These are phyloP conservation scores for Sminthurinus aureus DNA, from an alignment of 2,888 invertebrate species.

Conservation along the genomic window DNA sequence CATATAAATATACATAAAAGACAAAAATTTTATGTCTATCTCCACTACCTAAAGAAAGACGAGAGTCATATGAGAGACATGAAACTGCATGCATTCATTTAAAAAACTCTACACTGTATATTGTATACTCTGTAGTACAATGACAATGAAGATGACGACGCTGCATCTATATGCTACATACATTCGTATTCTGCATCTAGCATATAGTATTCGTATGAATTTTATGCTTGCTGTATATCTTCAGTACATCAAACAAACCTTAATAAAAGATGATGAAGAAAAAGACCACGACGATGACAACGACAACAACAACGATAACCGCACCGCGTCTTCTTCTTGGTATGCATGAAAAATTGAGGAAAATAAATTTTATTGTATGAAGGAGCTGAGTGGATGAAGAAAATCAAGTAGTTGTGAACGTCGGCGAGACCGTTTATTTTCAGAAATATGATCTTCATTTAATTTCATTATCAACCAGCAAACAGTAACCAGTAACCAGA, in stretches of 20 bases:
- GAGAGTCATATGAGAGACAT: neutral
- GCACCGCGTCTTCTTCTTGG: neutral
- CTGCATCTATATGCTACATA: neutral
- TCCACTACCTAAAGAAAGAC: neutral
- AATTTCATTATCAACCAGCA: conserved; percentile 17
- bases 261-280: neutral
- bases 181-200: too few species aligned
- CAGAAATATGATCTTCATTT: conserved; percentile 27
- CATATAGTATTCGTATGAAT: too few species aligned
- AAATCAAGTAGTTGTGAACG: conserved; percentile 13
- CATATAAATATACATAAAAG: neutral
- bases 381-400: neutral
- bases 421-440: conserved; percentile 24
- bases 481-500: neutral
- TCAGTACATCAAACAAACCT: neutral
- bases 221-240: neutral
- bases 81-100: neutral
- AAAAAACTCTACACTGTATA: too few species aligned
- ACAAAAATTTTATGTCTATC: too few species aligned
- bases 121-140: neutral
- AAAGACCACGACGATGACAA: neutral
- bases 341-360: neutral
- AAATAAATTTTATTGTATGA: neutral
- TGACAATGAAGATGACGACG: neutral
- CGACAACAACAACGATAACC: neutral